Evolutionary conservation across 2,888 invertebrate genomes (phyloP).

Genomic region (Ceratothoa steindachneri): DNA sequence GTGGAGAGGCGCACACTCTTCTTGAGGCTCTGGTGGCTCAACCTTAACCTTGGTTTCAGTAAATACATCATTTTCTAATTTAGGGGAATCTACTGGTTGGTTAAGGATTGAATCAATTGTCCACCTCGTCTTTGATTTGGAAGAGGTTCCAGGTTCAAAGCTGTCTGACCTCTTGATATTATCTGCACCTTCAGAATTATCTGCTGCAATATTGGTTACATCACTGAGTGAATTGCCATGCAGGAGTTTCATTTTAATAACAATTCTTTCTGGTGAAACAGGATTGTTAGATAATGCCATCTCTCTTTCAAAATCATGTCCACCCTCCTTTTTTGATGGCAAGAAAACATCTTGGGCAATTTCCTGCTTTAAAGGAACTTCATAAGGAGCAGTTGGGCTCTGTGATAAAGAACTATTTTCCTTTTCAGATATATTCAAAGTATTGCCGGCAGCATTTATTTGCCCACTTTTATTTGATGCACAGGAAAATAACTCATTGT

Average conservation of each 20-base stretch:
- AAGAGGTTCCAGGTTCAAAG: background rate
- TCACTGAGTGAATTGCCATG: slow-evolving; percentile 1
- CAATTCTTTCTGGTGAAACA: background rate
- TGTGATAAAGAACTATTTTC: background rate
- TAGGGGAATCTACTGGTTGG: background rate
- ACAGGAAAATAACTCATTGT: background rate
- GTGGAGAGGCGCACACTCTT: background rate
- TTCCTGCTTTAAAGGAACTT: background rate
- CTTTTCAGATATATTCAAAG: background rate
- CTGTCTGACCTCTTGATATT: background rate
- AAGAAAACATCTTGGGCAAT: background rate
- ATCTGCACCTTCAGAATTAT: background rate
- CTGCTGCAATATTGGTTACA: slow-evolving; percentile 9
- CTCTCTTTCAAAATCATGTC: background rate
- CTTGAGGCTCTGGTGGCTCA: background rate
- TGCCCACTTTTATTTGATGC: background rate
- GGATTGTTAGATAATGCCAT: background rate
- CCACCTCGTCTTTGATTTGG: background rate
- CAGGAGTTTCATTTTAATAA: slow-evolving; percentile 5
- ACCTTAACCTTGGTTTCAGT: no score
- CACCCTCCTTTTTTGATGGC: background rate
- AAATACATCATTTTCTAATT: background rate
- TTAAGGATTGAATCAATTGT: slow-evolving; percentile 1
- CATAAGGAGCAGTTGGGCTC: background rate
- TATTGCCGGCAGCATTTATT: background rate